These are phyloP conservation scores for Gadus macrocephalus DNA, from an alignment of 2,113 vertebrate genomes.

Conservation along the genomic window DNA sequence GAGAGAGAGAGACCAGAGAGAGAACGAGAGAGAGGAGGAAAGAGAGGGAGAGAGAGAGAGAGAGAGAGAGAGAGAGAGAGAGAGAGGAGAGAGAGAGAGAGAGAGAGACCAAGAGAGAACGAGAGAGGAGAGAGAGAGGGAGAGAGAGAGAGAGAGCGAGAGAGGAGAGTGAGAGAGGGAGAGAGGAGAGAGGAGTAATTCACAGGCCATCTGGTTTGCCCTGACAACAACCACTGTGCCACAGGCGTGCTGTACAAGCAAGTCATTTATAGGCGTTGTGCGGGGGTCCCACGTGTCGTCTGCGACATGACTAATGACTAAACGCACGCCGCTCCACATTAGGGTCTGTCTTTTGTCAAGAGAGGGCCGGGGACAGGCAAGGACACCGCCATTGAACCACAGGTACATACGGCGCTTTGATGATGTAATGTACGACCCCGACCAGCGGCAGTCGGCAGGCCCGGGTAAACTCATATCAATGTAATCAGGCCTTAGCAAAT, in stretches of 20 bases:
- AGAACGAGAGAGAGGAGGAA: not conserved
- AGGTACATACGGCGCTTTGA: no score
- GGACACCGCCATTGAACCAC: no score
- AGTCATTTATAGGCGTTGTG: constrained; percentile 67
- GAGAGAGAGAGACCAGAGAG: not conserved
- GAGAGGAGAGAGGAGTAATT: constrained; percentile 48
- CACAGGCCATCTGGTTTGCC: constrained; percentile 62
- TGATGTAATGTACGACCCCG: no score
- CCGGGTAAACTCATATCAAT: no score
- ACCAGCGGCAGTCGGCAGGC: no score
- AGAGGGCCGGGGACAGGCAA: no score
- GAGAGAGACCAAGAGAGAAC: not conserved
- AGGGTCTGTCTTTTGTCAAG: no score
- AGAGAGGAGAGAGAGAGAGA: not conserved
- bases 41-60: not conserved
- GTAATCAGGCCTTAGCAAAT: no score
- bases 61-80: not conserved
- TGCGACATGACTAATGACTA: no score
- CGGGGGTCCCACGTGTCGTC: constrained; percentile 39
- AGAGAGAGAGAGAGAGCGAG: constrained; percentile 15
- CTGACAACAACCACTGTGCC: constrained; percentile 40
- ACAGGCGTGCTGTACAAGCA: constrained; percentile 52
- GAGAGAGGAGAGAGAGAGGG: not conserved
- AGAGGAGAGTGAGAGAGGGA: not conserved
- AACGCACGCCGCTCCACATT: no score